Conservation (phyloP, 2,888 invertebrate genomes). For the Cryptosula pallasiana region DNA sequence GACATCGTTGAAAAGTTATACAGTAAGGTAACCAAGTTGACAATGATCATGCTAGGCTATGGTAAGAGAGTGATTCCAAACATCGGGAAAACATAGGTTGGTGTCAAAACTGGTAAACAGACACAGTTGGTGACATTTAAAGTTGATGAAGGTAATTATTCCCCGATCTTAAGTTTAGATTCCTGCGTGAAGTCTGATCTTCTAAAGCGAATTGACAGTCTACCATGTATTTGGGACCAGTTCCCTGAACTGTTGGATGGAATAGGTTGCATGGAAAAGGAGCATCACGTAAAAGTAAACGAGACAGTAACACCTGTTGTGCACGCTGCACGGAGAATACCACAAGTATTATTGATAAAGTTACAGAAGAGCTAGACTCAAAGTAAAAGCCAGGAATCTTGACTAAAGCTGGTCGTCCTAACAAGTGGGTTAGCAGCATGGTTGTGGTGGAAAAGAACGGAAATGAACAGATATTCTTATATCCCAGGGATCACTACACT, state of each 20-base stretch:
- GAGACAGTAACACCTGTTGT: neutral
- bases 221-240: neutral
- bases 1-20: neutral
- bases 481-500: neutral
- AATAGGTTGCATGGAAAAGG: neutral
- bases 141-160: neutral
- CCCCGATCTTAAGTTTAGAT: neutral
- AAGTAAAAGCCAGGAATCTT: neutral
- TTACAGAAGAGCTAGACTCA: neutral
- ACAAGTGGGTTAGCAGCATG: conserved; percentile 2
- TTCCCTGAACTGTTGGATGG: conserved; percentile 3
- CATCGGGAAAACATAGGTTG: neutral
- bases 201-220: conserved; percentile 5
- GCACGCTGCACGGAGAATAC: neutral
- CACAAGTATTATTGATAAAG: neutral
- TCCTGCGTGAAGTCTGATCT: conserved; percentile 23
- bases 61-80: neutral
- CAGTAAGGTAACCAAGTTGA: neutral
- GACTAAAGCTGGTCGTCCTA: neutral
- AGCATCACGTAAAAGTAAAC: neutral
- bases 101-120: neutral
- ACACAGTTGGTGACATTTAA: conserved; percentile 13
- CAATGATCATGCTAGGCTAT: neutral
- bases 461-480: neutral
- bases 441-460: neutral